Base-by-base conservation (phyloP, 2,888 invertebrate genomes). In the Gerris lacustris region DNA sequence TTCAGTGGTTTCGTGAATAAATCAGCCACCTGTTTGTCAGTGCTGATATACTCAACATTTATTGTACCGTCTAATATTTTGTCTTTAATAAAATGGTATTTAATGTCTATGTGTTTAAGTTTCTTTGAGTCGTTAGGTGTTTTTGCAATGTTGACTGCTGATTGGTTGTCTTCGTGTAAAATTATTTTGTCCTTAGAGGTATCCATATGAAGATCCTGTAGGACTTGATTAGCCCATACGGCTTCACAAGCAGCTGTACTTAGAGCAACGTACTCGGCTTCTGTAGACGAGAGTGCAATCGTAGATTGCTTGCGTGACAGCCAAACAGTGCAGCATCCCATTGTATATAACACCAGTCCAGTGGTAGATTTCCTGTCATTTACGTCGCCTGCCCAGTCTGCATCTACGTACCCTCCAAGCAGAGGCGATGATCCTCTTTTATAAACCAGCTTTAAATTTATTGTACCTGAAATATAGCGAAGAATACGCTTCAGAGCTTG, bases 401-500 rank as follows among this genome's bases (percentile, higher is more conserved):
- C 64, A 70, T 74, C 74, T 11, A 66, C 72, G 45, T 72, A 74
- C 0, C 72, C 68, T 18, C 6, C 62, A 44, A 73, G n/a, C 6
- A 17, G 6, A 5, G 45, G n/a, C 44, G 18, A 44, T 6, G 17
- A 44, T 6, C n/a, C 4, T 6, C 67, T 69, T 6, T 44, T 5
- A 64, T 68, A 70, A 18, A 55, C 11, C 18, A 70, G 31, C 6
- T 66, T 67, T 17, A 71, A 64, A 64, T 72, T 45, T n/a, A 68
- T 63, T n/a, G 71, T 69, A 7, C 69, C 63, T 66, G 73, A 67
- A 9, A 73, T 44, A 63, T 75, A 75, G 55, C 71, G 67, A 7
- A 75, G 67, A 15, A 75, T 72, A 67, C 73, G 6, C 55, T 73
- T 75, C n/a, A 75, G 62, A 6, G 67, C 68, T 71, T 73, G 63